Conservation (phyloP, 2,888 invertebrate species). For the Epirrhoe alternata region DNA sequence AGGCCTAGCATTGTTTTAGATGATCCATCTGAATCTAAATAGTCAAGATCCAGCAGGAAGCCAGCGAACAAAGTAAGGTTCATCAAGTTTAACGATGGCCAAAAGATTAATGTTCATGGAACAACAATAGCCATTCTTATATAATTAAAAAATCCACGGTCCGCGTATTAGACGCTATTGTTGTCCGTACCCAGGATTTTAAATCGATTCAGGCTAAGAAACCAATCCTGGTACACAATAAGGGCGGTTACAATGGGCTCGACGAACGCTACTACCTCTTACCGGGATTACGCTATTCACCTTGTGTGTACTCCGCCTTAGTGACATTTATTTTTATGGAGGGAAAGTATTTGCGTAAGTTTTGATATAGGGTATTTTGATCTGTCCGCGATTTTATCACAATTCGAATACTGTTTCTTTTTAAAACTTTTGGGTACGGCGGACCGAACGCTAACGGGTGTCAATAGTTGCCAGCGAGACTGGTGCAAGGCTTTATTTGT, state of each 20-base stretch:
- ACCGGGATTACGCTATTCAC: conserved; percentile 74
- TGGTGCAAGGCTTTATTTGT: too few relatives aligned
- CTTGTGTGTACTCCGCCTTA: conserved; percentile 31
- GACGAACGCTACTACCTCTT: conserved; percentile 66
- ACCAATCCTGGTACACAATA: conserved; percentile 81
- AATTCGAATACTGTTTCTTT: too few relatives aligned
- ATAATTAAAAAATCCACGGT: conserved; percentile 61
- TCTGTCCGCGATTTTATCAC: neutral
- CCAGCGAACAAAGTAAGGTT: neutral
- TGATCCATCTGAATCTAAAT: too few relatives aligned
- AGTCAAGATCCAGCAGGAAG: too few relatives aligned
- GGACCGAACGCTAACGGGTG: too few relatives aligned
- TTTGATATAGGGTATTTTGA: conserved; percentile 16
- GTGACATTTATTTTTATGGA: conserved; percentile 31
- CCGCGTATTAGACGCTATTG: conserved; percentile 75
- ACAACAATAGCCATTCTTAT: conserved; percentile 21
- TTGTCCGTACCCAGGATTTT: conserved; percentile 78
- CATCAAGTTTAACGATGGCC: neutral
- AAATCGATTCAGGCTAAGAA: conserved; percentile 79
- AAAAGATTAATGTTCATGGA: conserved; percentile 22
- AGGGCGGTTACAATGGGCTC: conserved; percentile 72
- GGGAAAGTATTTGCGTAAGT: conserved; percentile 27
- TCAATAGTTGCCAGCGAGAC: too few relatives aligned
- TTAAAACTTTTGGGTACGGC: too few relatives aligned
- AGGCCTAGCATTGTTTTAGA: too few relatives aligned